Conservation (phyloP, 2,113 vertebrate species). For the Nesospiza acunhae region DNA sequence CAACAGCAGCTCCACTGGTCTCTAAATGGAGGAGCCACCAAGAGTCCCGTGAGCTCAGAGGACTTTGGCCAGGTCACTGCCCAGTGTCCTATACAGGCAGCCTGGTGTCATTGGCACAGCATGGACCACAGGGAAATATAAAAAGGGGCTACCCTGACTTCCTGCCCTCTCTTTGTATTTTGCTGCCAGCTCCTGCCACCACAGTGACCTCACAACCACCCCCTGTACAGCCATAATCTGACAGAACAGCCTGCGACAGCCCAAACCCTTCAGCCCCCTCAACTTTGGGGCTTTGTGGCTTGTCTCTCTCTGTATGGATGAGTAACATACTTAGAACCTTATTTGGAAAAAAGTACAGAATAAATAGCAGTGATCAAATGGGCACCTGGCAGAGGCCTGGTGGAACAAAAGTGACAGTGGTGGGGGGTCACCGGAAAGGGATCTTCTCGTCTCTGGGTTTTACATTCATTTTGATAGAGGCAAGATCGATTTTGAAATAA, state of each 20-base stretch:
- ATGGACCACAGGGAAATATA: not conserved
- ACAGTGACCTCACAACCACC: not conserved
- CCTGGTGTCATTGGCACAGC: not conserved
- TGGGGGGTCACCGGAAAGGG: not conserved
- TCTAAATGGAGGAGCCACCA: not conserved
- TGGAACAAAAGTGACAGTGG: not conserved
- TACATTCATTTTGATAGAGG: not conserved
- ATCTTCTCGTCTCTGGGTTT: not conserved
- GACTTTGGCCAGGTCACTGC: not conserved
- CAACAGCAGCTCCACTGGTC: not conserved
- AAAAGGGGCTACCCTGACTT: not conserved
- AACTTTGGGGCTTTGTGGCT: not conserved
- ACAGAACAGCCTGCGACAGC: not conserved
- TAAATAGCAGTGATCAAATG: not conserved
- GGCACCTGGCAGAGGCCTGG: not conserved
- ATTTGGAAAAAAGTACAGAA: not conserved
- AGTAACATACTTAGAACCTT: not conserved
- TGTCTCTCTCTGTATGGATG: not conserved
- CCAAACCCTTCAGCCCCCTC: not conserved
- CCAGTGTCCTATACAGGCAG: not conserved
- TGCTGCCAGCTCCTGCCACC: not conserved
- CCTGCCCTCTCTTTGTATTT: not conserved
- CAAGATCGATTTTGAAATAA: not conserved
- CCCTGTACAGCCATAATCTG: not conserved
- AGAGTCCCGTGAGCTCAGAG: not conserved